A percentile compares a stretch with the other conserved stretches of the same genome.
Evolutionary conservation across 2,888 invertebrate species (phyloP).

Genomic region (Xestia xanthographa): DNA sequence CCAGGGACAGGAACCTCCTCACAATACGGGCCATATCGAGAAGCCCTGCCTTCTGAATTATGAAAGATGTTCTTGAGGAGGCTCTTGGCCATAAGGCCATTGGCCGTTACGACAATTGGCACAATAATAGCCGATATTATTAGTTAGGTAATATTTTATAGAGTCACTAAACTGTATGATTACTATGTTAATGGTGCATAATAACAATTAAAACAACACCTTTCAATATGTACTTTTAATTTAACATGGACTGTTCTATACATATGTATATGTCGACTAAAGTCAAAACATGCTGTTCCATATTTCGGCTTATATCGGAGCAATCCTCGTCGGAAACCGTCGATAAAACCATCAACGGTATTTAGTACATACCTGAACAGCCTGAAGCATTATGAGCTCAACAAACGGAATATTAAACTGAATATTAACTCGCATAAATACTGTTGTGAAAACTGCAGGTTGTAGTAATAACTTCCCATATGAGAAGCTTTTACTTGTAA

Average conservation of each 20-base stretch:
- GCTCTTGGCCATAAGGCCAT: no score
- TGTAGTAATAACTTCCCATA: constrained; percentile 12
- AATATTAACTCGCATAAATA: constrained; percentile 24
- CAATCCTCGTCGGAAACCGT: constrained; percentile 18
- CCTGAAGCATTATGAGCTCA: constrained; percentile 18
- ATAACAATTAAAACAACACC: neutral
- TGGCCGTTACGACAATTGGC: no score
- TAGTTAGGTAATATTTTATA: no score
- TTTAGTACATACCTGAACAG: constrained; percentile 38
- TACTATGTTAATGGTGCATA: neutral
- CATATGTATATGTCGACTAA: neutral
- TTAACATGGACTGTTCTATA: neutral
- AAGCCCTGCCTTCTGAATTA: no score
- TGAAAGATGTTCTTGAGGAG: no score
- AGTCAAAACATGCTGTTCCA: constrained; percentile 12
- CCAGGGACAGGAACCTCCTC: no score
- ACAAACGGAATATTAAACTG: constrained; percentile 41
- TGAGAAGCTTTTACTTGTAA: constrained; percentile 45
- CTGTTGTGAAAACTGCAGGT: constrained; percentile 18
- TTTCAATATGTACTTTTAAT: neutral
- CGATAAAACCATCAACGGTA: constrained; percentile 42
- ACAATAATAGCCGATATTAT: no score
- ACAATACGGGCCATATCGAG: no score
- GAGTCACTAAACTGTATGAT: neutral
- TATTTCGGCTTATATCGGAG: constrained; percentile 11